Evolutionary conservation across 2,888 invertebrate genomes (phyloP).

Genomic region (Limenitis arthemis): DNA sequence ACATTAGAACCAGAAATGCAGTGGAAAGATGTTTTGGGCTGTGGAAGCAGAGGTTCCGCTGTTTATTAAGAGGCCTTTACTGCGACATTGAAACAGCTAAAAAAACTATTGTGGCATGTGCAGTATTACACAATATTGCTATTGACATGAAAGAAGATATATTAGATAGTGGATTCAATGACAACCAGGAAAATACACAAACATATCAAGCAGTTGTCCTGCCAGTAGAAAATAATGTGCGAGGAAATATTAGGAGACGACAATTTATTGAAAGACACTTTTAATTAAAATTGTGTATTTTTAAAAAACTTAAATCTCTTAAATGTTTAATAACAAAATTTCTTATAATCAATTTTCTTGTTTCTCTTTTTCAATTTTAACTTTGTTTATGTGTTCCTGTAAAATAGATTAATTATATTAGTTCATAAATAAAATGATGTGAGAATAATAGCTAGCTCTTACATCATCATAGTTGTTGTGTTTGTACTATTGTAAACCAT

Average conservation of each 20-base stretch:
- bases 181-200: not conserved
- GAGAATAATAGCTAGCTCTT: too few relatives aligned
- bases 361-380: too few relatives aligned
- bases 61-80: not conserved
- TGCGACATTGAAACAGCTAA: not conserved
- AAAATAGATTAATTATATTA: too few relatives aligned
- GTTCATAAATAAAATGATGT: too few relatives aligned
- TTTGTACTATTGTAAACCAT: too few relatives aligned
- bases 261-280: too few relatives aligned
- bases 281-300: too few relatives aligned
- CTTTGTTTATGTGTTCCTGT: too few relatives aligned
- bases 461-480: too few relatives aligned
- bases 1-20: conserved; percentile 20
- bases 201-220: not conserved
- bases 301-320: too few relatives aligned
- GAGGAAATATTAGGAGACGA: too few relatives aligned
- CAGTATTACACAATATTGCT: conserved; percentile 16
- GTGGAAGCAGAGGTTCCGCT: conserved; percentile 12
- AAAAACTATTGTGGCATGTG: conserved; percentile 14
- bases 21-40: conserved; percentile 21
- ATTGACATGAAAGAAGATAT: conserved; percentile 12
- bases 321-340: not conserved
- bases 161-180: not conserved
- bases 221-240: not conserved
- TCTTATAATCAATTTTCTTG: not conserved